Conservation (phyloP, 1,140 invertebrate genomes). For the Stegodyphus dumicola region DNA sequence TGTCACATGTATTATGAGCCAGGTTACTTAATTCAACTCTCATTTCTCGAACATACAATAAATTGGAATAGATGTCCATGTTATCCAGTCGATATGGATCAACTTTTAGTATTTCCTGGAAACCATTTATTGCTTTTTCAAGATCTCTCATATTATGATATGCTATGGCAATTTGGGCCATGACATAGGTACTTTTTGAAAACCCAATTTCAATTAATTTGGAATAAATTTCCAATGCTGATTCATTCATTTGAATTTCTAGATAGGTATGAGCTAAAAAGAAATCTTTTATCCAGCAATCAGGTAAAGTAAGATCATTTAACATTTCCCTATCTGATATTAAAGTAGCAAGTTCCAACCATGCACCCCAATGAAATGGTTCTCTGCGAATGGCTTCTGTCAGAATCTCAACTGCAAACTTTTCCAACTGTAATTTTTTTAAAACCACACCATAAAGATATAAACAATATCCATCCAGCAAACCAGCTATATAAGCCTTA, state of each 20-base stretch:
- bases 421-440: conserved; percentile 84
- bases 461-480: conserved; percentile 86
- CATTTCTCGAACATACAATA: conserved; percentile 90
- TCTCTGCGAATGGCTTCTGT: conserved; percentile 80
- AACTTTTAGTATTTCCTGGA: conserved; percentile 81
- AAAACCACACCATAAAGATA: conserved; percentile 93
- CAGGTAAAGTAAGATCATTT: conserved; percentile 76
- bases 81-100: conserved; percentile 95
- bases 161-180: conserved; percentile 90
- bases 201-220: conserved; percentile 83
- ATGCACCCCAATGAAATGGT: conserved; percentile 92
- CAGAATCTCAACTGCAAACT: conserved; percentile 80
- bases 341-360: conserved; percentile 89
- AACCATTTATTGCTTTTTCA: conserved; percentile 87
- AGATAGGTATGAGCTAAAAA: conserved; percentile 91
- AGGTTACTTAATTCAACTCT: conserved; percentile 91
- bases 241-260: conserved; percentile 85
- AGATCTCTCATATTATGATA: conserved; percentile 94
- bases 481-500: conserved; percentile 66
- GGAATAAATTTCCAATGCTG: conserved; percentile 86
- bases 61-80: conserved; percentile 96
- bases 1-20: conserved; percentile 91
- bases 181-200: conserved; percentile 87
- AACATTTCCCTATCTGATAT: conserved; percentile 81
- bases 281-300: conserved; percentile 95